A percentile compares a stretch with the other conserved stretches of the same genome.
These are phyloP conservation scores for Melanophora roralis DNA, from an alignment of 2,888 invertebrate species.

Conservation along the genomic window DNA sequence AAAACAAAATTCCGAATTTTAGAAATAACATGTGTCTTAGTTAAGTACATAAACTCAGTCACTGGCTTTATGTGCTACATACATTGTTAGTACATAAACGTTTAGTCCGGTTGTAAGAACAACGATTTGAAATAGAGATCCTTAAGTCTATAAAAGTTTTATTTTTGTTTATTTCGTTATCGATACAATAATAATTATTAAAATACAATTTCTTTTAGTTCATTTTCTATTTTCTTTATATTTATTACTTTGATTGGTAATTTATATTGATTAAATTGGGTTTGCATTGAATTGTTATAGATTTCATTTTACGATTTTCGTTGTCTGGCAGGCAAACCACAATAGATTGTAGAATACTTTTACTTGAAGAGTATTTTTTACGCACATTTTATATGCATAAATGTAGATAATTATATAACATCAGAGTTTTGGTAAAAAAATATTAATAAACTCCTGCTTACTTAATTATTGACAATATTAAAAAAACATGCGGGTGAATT, in stretches of 20 bases:
- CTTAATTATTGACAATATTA: no score
- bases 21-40: no score
- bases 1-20: no score
- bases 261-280: neutral
- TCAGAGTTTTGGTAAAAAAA: no score
- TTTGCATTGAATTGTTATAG: neutral
- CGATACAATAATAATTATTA: conserved; percentile 10
- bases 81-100: neutral
- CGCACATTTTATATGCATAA: no score
- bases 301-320: neutral
- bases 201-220: neutral
- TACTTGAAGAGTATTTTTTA: no score
- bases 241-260: neutral
- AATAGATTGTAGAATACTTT: no score
- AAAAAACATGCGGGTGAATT: no score
- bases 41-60: no score
- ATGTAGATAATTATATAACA: no score
- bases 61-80: no score
- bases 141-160: neutral
- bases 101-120: neutral
- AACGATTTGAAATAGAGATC: conserved; percentile 5
- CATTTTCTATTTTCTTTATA: neutral
- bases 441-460: no score
- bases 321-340: neutral
- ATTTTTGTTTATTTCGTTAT: neutral